Conservation (phyloP, 2,888 invertebrate genomes). For the Trachelus troglodyta region DNA sequence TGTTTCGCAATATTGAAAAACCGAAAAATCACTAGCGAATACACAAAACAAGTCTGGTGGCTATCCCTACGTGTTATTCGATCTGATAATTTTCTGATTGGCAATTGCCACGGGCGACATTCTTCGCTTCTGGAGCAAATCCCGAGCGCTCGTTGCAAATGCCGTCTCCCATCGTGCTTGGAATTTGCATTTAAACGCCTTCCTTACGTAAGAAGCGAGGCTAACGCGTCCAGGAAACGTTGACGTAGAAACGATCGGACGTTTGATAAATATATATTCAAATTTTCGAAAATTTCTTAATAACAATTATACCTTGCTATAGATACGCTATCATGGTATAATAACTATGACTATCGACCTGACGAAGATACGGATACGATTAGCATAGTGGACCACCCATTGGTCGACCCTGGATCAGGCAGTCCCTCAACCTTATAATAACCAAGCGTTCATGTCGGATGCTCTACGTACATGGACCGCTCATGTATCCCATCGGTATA, state of each 20-base stretch:
- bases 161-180: constrained; percentile 36
- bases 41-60: not conserved
- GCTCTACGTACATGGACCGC: constrained; percentile 60
- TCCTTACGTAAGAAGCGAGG: constrained; percentile 43
- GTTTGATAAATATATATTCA: not conserved
- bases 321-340: not conserved
- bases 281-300: not conserved
- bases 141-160: constrained; percentile 24
- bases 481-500: constrained; percentile 63
- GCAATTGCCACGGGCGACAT: constrained; percentile 37
- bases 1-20: not conserved
- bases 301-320: not conserved
- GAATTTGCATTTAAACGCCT: constrained; percentile 50
- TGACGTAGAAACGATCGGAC: constrained; percentile 30
- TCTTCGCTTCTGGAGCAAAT: constrained; percentile 38
- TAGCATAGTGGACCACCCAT: constrained; percentile 65
- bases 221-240: constrained; percentile 49
- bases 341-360: not conserved
- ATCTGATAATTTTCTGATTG: constrained; percentile 4
- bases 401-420: constrained; percentile 57
- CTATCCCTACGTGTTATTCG: constrained; percentile 1
- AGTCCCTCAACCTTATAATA: constrained; percentile 53
- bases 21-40: constrained; percentile 1
- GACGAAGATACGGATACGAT: constrained; percentile 37
- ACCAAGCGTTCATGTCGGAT: constrained; percentile 60